A percentile compares a stretch with the other conserved stretches of the same genome.
Evolutionary conservation across 2,888 invertebrate species (phyloP).

Genomic region (Heteromyza rotundicornis): DNA sequence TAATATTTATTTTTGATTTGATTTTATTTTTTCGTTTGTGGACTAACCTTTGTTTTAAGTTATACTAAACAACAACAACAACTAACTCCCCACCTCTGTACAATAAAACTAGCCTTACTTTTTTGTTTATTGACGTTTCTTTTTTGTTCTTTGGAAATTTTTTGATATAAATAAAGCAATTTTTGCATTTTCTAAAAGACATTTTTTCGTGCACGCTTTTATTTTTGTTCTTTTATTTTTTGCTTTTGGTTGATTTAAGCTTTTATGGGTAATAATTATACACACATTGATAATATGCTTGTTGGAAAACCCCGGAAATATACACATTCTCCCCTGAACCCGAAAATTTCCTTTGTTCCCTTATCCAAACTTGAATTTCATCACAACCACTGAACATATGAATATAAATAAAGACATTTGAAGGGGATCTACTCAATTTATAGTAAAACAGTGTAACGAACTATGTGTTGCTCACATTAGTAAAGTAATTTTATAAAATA

Average conservation of each 20-base stretch:
- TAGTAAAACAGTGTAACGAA: too few relatives aligned
- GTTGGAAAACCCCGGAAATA: conserved; percentile 26
- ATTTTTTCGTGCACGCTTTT: conserved; percentile 46
- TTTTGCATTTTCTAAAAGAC: conserved; percentile 20
- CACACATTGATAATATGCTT: conserved; percentile 30
- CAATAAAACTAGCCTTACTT: not conserved
- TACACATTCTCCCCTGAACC: not conserved
- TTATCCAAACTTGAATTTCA: not conserved
- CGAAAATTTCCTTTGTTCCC: not conserved
- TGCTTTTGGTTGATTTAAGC: conserved; percentile 12
- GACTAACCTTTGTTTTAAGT: conserved; percentile 16
- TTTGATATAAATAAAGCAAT: conserved; percentile 16
- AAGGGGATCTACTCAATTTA: too few relatives aligned
- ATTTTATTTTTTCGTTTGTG: conserved; percentile 18
- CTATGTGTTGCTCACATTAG: too few relatives aligned
- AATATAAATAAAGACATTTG: too few relatives aligned
- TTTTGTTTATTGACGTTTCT: not conserved
- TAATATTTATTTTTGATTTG: not conserved
- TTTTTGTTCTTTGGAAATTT: not conserved
- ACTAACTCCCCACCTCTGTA: conserved; percentile 15
- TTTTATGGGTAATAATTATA: conserved; percentile 15
- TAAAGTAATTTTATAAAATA: too few relatives aligned
- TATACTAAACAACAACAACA: conserved; percentile 13
- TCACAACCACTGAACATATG: too few relatives aligned
- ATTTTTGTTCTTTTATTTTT: conserved; percentile 29